Conservation (phyloP, 2,888 invertebrate species). For the Gari tellinella region DNA sequence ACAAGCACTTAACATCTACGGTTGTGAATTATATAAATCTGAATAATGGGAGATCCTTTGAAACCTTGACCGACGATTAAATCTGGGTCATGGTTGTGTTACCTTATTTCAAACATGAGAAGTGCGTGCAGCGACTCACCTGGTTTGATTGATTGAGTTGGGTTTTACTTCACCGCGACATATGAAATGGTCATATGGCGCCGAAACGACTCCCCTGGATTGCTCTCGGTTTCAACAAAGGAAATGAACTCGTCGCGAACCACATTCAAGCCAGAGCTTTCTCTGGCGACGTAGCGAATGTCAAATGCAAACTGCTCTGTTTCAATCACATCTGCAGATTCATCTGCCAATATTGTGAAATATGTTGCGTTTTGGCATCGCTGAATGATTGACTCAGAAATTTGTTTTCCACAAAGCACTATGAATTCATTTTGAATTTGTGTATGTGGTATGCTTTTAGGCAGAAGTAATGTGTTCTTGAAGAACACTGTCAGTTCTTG, state of each 20-base stretch:
- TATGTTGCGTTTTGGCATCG: not conserved
- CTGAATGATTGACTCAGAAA: slow-evolving; percentile 2
- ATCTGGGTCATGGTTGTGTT: slow-evolving; percentile 14
- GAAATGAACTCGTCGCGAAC: slow-evolving; percentile 18
- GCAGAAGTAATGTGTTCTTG: not conserved
- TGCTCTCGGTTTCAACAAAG: slow-evolving; percentile 21
- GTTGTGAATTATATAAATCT: no score
- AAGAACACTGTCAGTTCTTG: not conserved
- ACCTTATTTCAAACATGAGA: slow-evolving; percentile 9
- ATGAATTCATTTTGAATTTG: slow-evolving; percentile 15
- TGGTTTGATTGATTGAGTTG: no score
- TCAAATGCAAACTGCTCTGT: slow-evolving; percentile 22
- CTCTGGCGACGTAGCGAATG: slow-evolving; percentile 2
- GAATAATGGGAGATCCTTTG: no score
- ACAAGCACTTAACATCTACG: no score
- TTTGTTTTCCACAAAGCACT: slow-evolving; percentile 13
- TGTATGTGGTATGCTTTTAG: slow-evolving; percentile 5
- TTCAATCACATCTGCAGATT: slow-evolving; percentile 24
- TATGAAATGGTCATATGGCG: no score
- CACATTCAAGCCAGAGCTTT: not conserved
- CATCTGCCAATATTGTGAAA: slow-evolving; percentile 22
- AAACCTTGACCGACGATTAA: slow-evolving; percentile 17
- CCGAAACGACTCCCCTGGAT: not conserved
- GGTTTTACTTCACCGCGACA: no score
- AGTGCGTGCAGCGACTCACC: slow-evolving; percentile 1